phyloP scores from a whole-genome alignment of 1,140 invertebrate genomes.

The Nymphalis io region DNA sequence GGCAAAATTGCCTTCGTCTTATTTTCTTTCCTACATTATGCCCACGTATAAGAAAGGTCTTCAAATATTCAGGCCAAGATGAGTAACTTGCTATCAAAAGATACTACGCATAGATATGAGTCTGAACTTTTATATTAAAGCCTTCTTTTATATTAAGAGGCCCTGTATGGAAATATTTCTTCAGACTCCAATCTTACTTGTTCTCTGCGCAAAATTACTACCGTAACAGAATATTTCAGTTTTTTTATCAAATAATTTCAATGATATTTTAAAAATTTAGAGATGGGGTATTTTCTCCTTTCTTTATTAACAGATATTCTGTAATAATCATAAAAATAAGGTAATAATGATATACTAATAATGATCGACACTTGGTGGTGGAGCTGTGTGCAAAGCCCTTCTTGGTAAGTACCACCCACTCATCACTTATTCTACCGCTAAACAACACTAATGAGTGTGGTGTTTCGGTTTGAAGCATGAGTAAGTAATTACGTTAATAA shows the following conservation, averaged over 20 bases:
- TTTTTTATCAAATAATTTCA: background rate
- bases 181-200: constrained; percentile 1
- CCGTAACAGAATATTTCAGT: background rate
- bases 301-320: too few relatives aligned
- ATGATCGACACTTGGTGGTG: too few relatives aligned
- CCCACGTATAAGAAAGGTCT: background rate
- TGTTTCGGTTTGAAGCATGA: too few relatives aligned
- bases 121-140: constrained; percentile 12
- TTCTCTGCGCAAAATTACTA: background rate
- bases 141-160: constrained; percentile 1
- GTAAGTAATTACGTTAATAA: too few relatives aligned
- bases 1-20: constrained; percentile 1
- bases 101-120: constrained; percentile 9
- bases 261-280: background rate
- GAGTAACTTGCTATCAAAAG: constrained; percentile 4
- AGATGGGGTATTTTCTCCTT: background rate
- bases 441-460: too few relatives aligned
- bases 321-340: too few relatives aligned
- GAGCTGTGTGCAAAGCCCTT: too few relatives aligned
- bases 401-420: too few relatives aligned
- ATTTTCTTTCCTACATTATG: constrained; percentile 6
- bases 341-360: too few relatives aligned
- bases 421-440: too few relatives aligned
- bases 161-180: constrained; percentile 1
- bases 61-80: background rate